These are phyloP conservation scores for Monochamus alternatus DNA, from an alignment of 2,888 invertebrate species.

Conservation along the genomic window DNA sequence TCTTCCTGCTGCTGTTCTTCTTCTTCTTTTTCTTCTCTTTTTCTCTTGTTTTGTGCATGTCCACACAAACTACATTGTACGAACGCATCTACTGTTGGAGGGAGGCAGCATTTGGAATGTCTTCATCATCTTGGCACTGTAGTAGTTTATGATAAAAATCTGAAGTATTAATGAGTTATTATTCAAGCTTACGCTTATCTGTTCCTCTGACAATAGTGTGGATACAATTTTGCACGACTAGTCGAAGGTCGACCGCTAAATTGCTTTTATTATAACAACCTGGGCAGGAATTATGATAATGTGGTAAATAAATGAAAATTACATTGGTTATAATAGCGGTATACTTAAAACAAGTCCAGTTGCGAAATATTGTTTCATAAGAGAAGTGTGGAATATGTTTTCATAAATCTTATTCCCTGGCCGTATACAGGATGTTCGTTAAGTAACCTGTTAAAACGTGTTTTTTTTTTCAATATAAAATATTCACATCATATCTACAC, in stretches of 20 bases:
- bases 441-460: no score
- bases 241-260: slow-evolving; percentile 6
- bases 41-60: no score
- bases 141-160: neutral
- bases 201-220: neutral
- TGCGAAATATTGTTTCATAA: slow-evolving; percentile 5
- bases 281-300: neutral
- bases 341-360: neutral
- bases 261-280: neutral
- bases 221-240: neutral
- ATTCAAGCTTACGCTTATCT: neutral
- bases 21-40: no score
- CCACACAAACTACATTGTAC: no score
- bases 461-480: no score
- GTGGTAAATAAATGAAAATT: slow-evolving; percentile 4
- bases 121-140: neutral
- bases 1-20: no score
- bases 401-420: no score
- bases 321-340: neutral
- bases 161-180: neutral
- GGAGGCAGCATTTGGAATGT: neutral
- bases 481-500: no score
- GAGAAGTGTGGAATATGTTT: neutral
- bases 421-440: no score
- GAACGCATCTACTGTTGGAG: no score